A percentile compares a stretch with the other conserved stretches of the same genome.
Conservation (phyloP, 1,140 invertebrate species). For the Cydia amplana region DNA sequence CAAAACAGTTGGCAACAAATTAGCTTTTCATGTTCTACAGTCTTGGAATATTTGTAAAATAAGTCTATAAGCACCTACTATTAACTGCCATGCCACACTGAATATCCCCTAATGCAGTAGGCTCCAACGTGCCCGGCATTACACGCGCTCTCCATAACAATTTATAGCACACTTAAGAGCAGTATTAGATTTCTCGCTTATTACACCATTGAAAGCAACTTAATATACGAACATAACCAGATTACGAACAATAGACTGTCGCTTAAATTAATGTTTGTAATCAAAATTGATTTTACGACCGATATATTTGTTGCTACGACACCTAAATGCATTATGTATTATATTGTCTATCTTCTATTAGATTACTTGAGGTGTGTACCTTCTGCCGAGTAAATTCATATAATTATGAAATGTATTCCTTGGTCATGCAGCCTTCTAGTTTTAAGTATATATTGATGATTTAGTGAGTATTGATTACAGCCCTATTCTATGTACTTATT, state of each 20-base stretch:
- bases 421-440: too few relatives aligned
- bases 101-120: conserved; percentile 10
- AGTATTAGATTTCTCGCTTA: conserved; percentile 26
- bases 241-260: conserved; percentile 9
- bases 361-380: too few relatives aligned
- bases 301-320: not conserved
- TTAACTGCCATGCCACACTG: not conserved
- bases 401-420: too few relatives aligned
- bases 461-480: too few relatives aligned
- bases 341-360: too few relatives aligned
- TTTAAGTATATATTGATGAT: too few relatives aligned
- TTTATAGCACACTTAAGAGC: conserved; percentile 28
- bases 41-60: too few relatives aligned
- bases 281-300: not conserved
- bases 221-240: conserved; percentile 11
- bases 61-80: too few relatives aligned
- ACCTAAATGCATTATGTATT: not conserved
- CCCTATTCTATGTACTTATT: not conserved
- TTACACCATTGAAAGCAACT: conserved; percentile 26
- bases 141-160: conserved; percentile 20
- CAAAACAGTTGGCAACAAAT: too few relatives aligned
- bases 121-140: conserved; percentile 1
- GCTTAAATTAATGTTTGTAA: conserved; percentile 7
- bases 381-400: too few relatives aligned
- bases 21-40: too few relatives aligned